Conservation (phyloP, 2,113 vertebrate genomes). For the Trogon surrucura region DNA sequence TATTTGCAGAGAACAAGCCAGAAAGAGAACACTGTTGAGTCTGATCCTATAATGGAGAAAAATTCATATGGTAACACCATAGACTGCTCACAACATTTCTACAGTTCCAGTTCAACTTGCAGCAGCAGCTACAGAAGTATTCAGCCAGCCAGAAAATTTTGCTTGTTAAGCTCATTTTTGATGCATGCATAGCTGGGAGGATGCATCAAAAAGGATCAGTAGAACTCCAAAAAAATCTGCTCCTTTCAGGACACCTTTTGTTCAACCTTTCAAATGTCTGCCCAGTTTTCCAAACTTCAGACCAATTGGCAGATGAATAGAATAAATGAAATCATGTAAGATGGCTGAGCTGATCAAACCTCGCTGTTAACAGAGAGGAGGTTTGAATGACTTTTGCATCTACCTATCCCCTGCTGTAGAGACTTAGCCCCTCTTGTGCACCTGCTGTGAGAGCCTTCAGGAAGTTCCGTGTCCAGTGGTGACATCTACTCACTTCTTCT, state of each 20-base stretch:
- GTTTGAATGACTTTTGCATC: neutral
- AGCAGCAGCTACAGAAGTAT: neutral
- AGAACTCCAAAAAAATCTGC: neutral
- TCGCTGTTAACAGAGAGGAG: neutral
- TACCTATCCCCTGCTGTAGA: neutral
- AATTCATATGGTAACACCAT: neutral
- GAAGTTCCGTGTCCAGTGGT: rapidly evolving
- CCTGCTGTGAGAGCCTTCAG: neutral
- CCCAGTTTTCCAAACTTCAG: neutral
- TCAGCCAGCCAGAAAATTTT: neutral
- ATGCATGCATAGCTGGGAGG: neutral
- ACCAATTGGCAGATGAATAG: neutral
- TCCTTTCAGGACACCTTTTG: neutral
- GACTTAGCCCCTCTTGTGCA: neutral
- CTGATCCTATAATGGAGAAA: neutral
- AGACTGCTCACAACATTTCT: neutral
- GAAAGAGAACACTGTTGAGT: neutral
- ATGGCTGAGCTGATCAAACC: neutral
- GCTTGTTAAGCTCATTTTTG: neutral
- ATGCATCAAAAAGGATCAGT: neutral
- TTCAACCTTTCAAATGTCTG: neutral
- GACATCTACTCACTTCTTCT: neutral
- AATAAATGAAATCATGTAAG: neutral
- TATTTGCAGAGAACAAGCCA: neutral
- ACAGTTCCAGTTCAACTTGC: neutral